These are phyloP conservation scores for Pegoplata infirma DNA, from an alignment of 2,888 invertebrate species.

Conservation along the genomic window DNA sequence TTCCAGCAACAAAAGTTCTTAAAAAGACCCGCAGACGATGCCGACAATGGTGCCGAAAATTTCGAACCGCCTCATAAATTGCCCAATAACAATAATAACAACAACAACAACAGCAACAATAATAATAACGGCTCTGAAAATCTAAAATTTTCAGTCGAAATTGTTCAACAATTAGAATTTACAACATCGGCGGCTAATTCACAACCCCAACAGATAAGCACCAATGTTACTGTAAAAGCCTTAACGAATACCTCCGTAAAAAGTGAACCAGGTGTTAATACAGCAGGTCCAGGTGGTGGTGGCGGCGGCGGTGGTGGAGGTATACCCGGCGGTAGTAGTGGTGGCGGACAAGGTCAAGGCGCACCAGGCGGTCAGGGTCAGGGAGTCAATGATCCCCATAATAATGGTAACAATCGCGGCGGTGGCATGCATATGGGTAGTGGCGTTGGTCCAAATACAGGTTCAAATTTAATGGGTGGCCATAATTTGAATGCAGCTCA, in stretches of 20 bases:
- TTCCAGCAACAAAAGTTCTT: slow-evolving; percentile 91
- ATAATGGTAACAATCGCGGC: slow-evolving; percentile 69
- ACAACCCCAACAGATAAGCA: slow-evolving; percentile 93
- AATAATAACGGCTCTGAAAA: slow-evolving; percentile 77
- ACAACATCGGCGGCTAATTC: slow-evolving; percentile 92
- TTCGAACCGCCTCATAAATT: slow-evolving; percentile 88
- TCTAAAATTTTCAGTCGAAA: slow-evolving; percentile 93
- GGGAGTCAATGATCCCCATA: slow-evolving; percentile 69
- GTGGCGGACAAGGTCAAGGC: slow-evolving; percentile 52
- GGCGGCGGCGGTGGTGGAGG: slow-evolving; percentile 52
- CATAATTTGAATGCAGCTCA: slow-evolving; percentile 77
- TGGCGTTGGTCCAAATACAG: slow-evolving; percentile 67
- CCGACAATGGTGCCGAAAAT: slow-evolving; percentile 77
- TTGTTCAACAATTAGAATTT: slow-evolving; percentile 94
- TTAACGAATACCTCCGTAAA: slow-evolving; percentile 82
- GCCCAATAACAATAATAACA: slow-evolving; percentile 76
- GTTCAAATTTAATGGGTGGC: slow-evolving; percentile 75
- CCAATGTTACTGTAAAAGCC: slow-evolving; percentile 94
- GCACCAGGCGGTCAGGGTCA: slow-evolving; percentile 62
- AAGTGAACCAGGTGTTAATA: slow-evolving; percentile 76
- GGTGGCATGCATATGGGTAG: slow-evolving; percentile 69
- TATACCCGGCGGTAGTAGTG: slow-evolving; percentile 40
- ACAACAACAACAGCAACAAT: slow-evolving; percentile 67
- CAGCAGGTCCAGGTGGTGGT: slow-evolving; percentile 68
- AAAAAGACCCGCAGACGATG: slow-evolving; percentile 85